A percentile compares a stretch with the other conserved stretches of the same genome.
Evolutionary conservation across 2,797 vertebrate genomes (phyloP).

Genomic region (Cirrhinus molitorella): DNA sequence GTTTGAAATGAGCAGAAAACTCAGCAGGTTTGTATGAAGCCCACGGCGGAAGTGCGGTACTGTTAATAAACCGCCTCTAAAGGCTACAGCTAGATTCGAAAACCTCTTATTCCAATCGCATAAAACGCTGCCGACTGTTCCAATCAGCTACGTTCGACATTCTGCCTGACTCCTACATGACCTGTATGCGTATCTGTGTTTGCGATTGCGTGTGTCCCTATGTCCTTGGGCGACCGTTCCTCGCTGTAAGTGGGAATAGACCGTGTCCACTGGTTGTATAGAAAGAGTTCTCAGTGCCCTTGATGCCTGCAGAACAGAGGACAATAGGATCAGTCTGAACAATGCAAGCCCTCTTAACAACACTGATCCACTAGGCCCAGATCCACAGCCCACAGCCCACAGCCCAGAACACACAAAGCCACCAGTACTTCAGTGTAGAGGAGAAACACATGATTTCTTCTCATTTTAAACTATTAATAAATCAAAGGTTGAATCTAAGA

Average conservation of each 20-base stretch:
- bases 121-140: conserved; percentile 12
- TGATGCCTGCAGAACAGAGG: conserved; percentile 49
- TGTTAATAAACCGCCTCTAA: conserved; percentile 42
- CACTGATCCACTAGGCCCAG: conserved; percentile 35
- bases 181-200: conserved; percentile 14
- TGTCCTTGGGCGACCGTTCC: conserved; percentile 45
- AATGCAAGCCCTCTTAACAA: conserved; percentile 45
- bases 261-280: conserved; percentile 43
- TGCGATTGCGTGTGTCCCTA: conserved; percentile 18
- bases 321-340: conserved; percentile 49
- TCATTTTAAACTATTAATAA: conserved; percentile 1
- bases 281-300: conserved; percentile 53
- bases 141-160: conserved; percentile 1
- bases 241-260: conserved; percentile 33
- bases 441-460: background rate
- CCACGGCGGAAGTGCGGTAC: background rate
- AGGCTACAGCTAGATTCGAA: background rate
- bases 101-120: conserved; percentile 3
- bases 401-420: conserved; percentile 7
- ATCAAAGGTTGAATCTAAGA: background rate
- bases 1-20: conserved; percentile 57
- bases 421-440: background rate
- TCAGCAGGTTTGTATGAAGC: conserved; percentile 47
- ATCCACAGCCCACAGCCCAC: background rate
- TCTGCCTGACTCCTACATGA: conserved; percentile 19